Base-by-base conservation (phyloP, 2,113 vertebrate genomes). In the Gorsachius goisagi region DNA sequence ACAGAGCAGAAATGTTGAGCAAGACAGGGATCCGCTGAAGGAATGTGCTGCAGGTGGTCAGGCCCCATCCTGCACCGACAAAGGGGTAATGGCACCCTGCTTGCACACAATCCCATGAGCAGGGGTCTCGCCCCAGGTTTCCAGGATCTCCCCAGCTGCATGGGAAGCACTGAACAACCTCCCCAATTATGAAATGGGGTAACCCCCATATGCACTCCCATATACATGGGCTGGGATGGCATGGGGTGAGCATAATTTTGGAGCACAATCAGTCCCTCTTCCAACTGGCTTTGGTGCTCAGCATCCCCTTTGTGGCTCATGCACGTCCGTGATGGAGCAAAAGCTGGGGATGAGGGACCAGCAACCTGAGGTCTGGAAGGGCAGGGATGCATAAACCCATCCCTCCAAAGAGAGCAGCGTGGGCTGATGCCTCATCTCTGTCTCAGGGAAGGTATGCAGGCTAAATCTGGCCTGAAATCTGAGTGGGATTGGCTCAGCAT, bases 1-100 rank as follows among this genome's bases (percentile, higher is more conserved):
- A 26, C 12, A 0, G 0, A 55, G 37, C 47, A 63, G 55, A 87
- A 58, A 16, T 4, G 7, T 53, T 30, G 50, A 78, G 41, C 21
- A 37, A 41, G 64, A 44, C 7, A 63, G 62, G 12, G 49, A 77
- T 77, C 41, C 4, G 3, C 39, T 73, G 49, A 37, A 84, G 45
- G 15, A 60, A 6, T 12, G 33, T 39, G 58, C n/a, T 72, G 53
- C 1, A 0, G 35, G 27, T 15, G 13, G 8, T 13, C 15, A 53
- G 20, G 45, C 78, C 41, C 56, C 67, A 75, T 58, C 33, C 68
- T 68, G 20, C 39, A 18, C 15, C 12, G n/a, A 55, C 21, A 9
- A 17, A 49, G 14, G 32, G 20, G 14, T 67, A 39, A 63, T 79
- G 52, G 30, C 41, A 76, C 14, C 20, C 33, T 22, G 12, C 3